phyloP scores from a whole-genome alignment of 2,797 vertebrate species.

The Valencia hispanica region DNA sequence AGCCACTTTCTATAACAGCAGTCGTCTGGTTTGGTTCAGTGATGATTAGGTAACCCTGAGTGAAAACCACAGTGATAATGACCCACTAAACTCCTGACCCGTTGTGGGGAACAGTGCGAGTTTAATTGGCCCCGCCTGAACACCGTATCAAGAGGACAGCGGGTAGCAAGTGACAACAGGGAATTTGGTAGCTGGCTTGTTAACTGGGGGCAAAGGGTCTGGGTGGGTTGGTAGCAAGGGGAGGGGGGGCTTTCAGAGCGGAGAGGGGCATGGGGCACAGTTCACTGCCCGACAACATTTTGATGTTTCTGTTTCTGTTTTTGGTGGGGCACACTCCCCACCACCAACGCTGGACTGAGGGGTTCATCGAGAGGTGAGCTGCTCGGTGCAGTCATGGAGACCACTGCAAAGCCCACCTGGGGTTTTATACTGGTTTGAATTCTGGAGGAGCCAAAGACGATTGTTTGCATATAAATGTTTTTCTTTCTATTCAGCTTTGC shows the following conservation, averaged over 20 bases:
- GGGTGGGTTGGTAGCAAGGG: constrained; percentile 17
- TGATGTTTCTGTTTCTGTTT: constrained; percentile 65
- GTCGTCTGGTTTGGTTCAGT: constrained; percentile 43
- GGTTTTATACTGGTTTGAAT: constrained; percentile 9
- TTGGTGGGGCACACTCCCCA: constrained; percentile 63
- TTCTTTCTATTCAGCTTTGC: neutral
- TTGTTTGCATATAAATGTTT: neutral
- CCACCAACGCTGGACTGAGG: constrained; percentile 54
- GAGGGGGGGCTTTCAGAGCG: constrained; percentile 43
- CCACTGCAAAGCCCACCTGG: constrained; percentile 31
- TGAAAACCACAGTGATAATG: constrained; percentile 62
- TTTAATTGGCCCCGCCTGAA: constrained; percentile 78
- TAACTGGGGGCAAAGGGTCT: constrained; percentile 71
- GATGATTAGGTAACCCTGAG: constrained; percentile 67
- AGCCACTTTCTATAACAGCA: constrained; percentile 3
- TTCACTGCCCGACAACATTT: constrained; percentile 67
- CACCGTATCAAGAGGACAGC: constrained; percentile 67
- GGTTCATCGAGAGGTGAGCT: constrained; percentile 82
- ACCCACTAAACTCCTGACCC: constrained; percentile 85
- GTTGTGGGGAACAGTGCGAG: constrained; percentile 71
- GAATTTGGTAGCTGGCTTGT: constrained; percentile 78
- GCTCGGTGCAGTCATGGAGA: constrained; percentile 57
- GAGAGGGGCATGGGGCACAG: constrained; percentile 61
- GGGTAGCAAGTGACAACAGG: constrained; percentile 76
- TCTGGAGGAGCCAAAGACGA: neutral